Conservation (phyloP, 2,113 vertebrate species). For the Jaculus jaculus region DNA sequence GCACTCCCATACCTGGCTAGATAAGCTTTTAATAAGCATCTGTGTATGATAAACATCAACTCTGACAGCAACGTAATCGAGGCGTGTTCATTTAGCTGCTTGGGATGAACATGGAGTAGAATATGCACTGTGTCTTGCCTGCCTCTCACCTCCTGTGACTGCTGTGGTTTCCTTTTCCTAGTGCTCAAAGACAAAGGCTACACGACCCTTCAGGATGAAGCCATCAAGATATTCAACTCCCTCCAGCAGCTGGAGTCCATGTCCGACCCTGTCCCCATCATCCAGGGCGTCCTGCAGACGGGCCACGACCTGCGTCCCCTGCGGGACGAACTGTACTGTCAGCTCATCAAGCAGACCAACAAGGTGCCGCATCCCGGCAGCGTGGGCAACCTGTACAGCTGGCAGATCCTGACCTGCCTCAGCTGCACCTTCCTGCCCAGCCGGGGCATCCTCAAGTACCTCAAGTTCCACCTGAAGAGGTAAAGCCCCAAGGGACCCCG, state of each 20-base stretch:
- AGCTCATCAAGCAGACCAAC: constrained; percentile 97
- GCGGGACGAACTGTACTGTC: constrained; percentile 96
- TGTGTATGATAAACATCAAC: too few species aligned
- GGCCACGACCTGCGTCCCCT: constrained; percentile 93
- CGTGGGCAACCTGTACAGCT: constrained; percentile 90
- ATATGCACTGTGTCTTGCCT: accelerated
- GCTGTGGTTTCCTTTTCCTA: constrained; percentile 64
- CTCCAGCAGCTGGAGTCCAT: constrained; percentile 95
- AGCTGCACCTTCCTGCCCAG: constrained; percentile 93
- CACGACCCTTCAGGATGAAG: constrained; percentile 95
- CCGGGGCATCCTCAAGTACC: constrained; percentile 93
- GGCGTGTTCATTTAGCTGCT: too few species aligned
- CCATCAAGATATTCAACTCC: constrained; percentile 94
- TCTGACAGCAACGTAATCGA: too few species aligned
- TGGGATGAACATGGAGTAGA: background rate
- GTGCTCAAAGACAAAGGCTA: constrained; percentile 91
- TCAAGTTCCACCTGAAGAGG: constrained; percentile 98
- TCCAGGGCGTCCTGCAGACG: constrained; percentile 94
- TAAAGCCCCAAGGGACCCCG: constrained; percentile 61
- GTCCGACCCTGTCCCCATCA: constrained; percentile 91
- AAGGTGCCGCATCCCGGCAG: constrained; percentile 89
- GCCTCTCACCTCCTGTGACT: background rate
- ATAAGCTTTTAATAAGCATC: too few species aligned
- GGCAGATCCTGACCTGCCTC: constrained; percentile 95
- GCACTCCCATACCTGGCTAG: too few species aligned